These are phyloP conservation scores for Ophioninae sp. DNA, from an alignment of 2,888 invertebrate species.

Conservation along the genomic window DNA sequence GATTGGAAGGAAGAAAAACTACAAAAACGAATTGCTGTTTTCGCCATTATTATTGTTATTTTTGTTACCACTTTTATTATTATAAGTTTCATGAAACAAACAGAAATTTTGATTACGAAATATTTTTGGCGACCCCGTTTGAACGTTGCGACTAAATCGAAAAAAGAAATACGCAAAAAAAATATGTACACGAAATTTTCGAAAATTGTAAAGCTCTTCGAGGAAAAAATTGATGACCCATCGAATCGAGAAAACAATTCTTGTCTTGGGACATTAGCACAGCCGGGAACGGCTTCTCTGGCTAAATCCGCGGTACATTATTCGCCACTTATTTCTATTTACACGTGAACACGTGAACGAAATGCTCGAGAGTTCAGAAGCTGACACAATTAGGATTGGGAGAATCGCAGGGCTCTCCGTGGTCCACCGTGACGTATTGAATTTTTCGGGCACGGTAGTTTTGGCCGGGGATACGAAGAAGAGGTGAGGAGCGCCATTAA, in stretches of 20 bases:
- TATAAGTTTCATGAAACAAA: background rate
- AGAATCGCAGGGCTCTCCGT: background rate
- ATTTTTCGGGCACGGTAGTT: background rate
- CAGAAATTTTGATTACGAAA: background rate
- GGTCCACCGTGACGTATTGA: slow-evolving; percentile 5
- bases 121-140: background rate
- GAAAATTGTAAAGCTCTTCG: background rate
- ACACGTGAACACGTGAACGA: background rate
- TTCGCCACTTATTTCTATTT: background rate
- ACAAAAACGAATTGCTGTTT: too few species aligned
- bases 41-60: too few species aligned
- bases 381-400: background rate
- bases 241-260: background rate
- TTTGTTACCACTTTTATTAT: background rate
- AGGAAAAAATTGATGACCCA: background rate
- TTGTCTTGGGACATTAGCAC: background rate
- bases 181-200: background rate
- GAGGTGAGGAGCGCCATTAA: slow-evolving; percentile 46
- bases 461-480: background rate
- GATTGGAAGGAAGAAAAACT: background rate
- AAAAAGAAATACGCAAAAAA: background rate
- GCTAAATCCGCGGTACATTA: background rate
- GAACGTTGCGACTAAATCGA: background rate
- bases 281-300: background rate
- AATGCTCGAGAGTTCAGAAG: background rate